phyloP scores from a whole-genome alignment of 2,113 vertebrate genomes.

The Stomatorhinus ivindoensis region DNA sequence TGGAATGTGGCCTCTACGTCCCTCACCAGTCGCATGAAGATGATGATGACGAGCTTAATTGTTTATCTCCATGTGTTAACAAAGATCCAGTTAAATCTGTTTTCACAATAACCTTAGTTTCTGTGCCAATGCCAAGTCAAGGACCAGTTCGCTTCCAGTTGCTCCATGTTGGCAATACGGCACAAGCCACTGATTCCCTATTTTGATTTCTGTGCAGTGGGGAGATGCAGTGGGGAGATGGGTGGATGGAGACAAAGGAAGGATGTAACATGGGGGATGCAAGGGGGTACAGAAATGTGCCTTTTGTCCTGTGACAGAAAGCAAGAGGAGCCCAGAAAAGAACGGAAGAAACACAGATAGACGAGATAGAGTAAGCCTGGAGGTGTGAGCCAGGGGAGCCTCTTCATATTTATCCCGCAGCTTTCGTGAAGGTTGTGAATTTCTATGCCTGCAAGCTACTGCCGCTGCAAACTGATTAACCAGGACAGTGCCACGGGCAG shows the following conservation, averaged over 20 bases:
- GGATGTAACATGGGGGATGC: not conserved
- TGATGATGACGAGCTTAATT: not conserved
- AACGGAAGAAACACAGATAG: conserved; percentile 10
- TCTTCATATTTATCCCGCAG: conserved; percentile 35
- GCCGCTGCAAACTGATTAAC: conserved; percentile 56
- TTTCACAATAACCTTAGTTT: conserved; percentile 2
- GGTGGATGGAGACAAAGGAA: not conserved
- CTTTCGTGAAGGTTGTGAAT: conserved; percentile 42
- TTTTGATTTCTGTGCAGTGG: conserved; percentile 20
- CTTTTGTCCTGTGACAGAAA: not conserved
- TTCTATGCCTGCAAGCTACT: conserved; percentile 45
- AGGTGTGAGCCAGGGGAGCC: not conserved
- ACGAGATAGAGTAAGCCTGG: not conserved
- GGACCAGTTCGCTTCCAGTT: not conserved
- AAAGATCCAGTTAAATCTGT: conserved; percentile 13
- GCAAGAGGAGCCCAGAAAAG: not conserved
- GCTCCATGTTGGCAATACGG: not conserved
- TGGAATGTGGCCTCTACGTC: not conserved
- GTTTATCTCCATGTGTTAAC: conserved; percentile 25
- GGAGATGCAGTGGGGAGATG: not conserved
- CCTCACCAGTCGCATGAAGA: not conserved
- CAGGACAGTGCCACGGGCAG: conserved; percentile 34
- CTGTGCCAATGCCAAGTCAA: not conserved
- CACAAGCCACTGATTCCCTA: conserved; percentile 16
- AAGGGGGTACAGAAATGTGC: too few species aligned